Evolutionary conservation across 2,797 vertebrate genomes (phyloP), one percentile per base, ranked within the genome.

Genomic region (Pangasius sanitwongsei): DNA sequence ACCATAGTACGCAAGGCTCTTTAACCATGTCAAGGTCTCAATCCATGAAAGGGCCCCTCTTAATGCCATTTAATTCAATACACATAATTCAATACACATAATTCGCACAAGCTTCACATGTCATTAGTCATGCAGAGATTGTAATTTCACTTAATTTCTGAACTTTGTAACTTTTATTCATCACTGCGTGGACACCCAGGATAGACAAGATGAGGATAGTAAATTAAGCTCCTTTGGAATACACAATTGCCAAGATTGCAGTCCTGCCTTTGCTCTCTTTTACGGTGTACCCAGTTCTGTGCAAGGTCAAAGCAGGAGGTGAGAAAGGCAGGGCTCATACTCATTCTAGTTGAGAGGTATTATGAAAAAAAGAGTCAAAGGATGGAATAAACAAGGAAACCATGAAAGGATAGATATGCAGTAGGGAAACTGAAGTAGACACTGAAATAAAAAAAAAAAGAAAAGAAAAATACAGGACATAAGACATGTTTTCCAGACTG

Each of bases 321-420:
- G 86, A 90, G 83, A 89, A 86, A 85, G 53, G 74, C 55, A 83
- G 82, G 50, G 53, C 88, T 90, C 61, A 81, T 87, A 65, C n/a
- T 85, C 63, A 85, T 92, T 90, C 90, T 88, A 69, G 86, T 70
- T 77, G 59, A 85, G 67, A 87, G 75, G 48, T 55, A 86, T 88
- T 89, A 87, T 87, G 72, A 83, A 89, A 87, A 87, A 87, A 87
- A 81, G 59, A 80, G 81, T 75, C 84, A 77, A 87, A 83, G 31
- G 44, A n/a, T 80, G 61, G 61, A 91, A 90, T 88, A 83, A 92
- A 90, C 85, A 63, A 55, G 63, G 65, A 53, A 83, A 89, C 89
- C 85, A 89, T 91, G 86, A 91, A 92, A 89, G 88, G 81, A 90
- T 81, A 90, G 53, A 89, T 72, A 88, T 89, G 87, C 88, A 87